Percentiles rank a stretch among this genome's conserved stretches.
Evolutionary conservation across 2,797 vertebrate species (phyloP).

Genomic region (Phaenicophaeus curvirostris): DNA sequence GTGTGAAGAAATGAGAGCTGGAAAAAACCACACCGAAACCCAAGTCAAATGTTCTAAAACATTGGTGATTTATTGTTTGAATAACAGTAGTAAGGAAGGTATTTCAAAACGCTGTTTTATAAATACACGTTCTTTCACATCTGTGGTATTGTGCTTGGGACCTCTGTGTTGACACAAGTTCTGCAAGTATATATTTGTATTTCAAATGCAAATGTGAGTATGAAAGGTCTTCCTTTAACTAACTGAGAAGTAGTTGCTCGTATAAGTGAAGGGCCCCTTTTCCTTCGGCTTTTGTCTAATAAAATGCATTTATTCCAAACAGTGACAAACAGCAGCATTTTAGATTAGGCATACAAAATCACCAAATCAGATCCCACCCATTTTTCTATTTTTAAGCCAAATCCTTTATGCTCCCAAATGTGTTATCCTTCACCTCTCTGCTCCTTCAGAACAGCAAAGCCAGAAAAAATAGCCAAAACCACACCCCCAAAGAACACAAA

Average conservation of each 20-base stretch:
- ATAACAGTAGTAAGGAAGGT: neutral
- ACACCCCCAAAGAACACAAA: neutral
- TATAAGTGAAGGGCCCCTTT: neutral
- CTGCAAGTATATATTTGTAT: neutral
- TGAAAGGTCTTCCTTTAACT: neutral
- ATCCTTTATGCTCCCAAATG: slow-evolving; percentile 5
- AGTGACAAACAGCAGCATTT: neutral
- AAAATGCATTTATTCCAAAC: neutral
- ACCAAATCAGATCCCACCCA: slow-evolving; percentile 38
- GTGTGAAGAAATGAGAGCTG: neutral
- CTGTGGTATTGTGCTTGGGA: slow-evolving; percentile 38
- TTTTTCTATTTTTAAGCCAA: slow-evolving; percentile 45
- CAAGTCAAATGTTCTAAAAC: neutral
- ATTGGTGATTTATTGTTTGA: slow-evolving; percentile 22
- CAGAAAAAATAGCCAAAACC: neutral
- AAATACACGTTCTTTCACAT: neutral
- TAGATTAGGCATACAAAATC: neutral
- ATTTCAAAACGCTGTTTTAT: slow-evolving; percentile 13
- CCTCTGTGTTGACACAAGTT: slow-evolving; percentile 10
- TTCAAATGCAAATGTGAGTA: neutral
- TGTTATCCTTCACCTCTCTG: slow-evolving; percentile 24
- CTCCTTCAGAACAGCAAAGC: neutral
- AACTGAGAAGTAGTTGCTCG: neutral
- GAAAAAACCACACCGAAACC: neutral
- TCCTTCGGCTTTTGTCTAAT: neutral